A percentile compares a stretch with the other conserved stretches of the same genome.
phyloP scores from a whole-genome alignment of 2,888 invertebrate genomes.

The Sinelater perroti region DNA sequence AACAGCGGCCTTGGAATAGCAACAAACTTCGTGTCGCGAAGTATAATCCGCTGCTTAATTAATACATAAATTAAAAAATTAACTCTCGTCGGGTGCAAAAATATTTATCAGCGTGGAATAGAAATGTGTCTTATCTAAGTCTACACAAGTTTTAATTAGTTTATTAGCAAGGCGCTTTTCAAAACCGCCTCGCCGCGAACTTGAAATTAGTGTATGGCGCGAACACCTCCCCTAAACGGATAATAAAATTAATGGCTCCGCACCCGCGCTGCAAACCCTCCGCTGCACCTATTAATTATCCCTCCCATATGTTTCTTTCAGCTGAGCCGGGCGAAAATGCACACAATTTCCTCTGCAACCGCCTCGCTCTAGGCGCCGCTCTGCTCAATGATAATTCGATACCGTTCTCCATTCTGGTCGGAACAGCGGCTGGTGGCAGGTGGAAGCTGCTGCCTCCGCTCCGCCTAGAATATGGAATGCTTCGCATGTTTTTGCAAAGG shows the following conservation, averaged over 20 bases:
- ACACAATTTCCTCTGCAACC: conserved; percentile 1
- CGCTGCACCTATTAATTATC: not conserved
- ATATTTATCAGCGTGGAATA: conserved; percentile 2
- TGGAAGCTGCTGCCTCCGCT: no score
- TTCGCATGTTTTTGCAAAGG: no score
- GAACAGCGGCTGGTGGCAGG: no score
- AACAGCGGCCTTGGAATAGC: not conserved
- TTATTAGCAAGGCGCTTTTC: conserved; percentile 16
- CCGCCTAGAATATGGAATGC: no score
- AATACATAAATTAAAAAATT: not conserved
- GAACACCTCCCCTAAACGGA: not conserved
- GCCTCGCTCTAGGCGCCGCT: not conserved
- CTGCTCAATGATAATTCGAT: not conserved
- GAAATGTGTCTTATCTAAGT: conserved; percentile 16
- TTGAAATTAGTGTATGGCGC: conserved; percentile 12
- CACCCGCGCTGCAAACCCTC: conserved; percentile 1
- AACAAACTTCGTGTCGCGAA: not conserved
- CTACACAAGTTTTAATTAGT: conserved; percentile 24
- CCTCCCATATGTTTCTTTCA: not conserved
- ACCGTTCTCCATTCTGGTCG: not conserved
- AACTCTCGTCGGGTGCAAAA: not conserved
- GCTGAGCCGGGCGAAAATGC: not conserved
- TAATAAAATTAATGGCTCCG: conserved; percentile 14
- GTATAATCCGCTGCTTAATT: not conserved
- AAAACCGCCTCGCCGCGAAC: conserved; percentile 6